Conservation (phyloP, 1,140 invertebrate genomes). For the Anoplolepis gracilipes region DNA sequence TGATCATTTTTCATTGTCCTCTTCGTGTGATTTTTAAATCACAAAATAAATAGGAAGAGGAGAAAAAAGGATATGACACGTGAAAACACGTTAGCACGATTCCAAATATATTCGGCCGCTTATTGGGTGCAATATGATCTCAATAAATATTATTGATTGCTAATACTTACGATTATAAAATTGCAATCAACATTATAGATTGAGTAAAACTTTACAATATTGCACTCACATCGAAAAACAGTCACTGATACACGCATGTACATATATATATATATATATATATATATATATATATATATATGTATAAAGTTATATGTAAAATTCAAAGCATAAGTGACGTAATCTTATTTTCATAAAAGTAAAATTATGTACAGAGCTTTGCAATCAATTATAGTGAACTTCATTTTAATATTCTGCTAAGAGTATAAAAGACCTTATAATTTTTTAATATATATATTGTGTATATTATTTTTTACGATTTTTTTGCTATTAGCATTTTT, state of each 20-base stretch:
- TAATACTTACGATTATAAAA: neutral
- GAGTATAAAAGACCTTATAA: neutral
- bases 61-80: neutral
- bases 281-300: neutral
- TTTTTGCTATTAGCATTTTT: neutral
- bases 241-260: neutral
- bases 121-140: neutral
- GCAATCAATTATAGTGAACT: neutral
- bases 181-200: neutral
- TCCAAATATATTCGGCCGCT: conserved; percentile 48
- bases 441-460: too few species aligned
- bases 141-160: neutral
- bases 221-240: neutral
- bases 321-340: neutral
- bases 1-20: neutral
- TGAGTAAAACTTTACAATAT: neutral
- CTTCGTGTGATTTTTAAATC: neutral
- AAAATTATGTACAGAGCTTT: neutral
- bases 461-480: too few species aligned
- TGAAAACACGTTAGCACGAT: conserved; percentile 27
- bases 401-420: neutral
- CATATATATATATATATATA: neutral
- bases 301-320: neutral
- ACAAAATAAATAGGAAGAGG: neutral
- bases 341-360: neutral